These are phyloP conservation scores for Tyria jacobaeae DNA, from an alignment of 2,888 invertebrate species.

Conservation along the genomic window DNA sequence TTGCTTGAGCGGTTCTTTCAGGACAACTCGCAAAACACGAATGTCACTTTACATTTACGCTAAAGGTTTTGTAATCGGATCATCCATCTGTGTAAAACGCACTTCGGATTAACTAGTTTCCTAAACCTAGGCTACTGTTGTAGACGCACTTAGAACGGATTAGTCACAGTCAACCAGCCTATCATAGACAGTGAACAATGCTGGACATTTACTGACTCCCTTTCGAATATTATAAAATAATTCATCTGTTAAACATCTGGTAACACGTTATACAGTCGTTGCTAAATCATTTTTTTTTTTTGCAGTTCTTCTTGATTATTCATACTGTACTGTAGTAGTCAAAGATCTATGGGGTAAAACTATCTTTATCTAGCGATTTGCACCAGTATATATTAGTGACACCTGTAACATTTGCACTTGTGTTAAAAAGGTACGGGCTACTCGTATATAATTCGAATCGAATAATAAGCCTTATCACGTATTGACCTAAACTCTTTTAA, in stretches of 20 bases:
- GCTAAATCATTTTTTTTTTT: not conserved
- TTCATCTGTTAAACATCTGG: not conserved
- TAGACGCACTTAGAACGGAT: conserved; percentile 25
- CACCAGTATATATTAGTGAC: not conserved
- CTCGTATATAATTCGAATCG: not conserved
- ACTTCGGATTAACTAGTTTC: conserved; percentile 23
- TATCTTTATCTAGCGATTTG: no score
- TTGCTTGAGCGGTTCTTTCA: no score
- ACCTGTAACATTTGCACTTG: no score
- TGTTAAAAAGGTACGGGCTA: no score
- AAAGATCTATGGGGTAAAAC: no score
- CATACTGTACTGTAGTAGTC: no score
- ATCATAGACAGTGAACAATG: conserved; percentile 11
- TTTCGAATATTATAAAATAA: not conserved
- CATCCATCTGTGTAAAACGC: conserved; percentile 19
- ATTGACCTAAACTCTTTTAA: not conserved
- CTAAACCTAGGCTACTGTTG: conserved; percentile 15
- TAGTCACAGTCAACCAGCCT: conserved; percentile 24
- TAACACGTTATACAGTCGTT: not conserved
- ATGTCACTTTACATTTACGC: conserved; percentile 1
- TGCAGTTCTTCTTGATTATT: no score
- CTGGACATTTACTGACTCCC: not conserved
- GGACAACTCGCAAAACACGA: not conserved
- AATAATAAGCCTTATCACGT: not conserved
- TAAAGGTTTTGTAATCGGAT: conserved; percentile 17